Conservation (phyloP, 2,888 invertebrate species). For the Diplazon laetatorius region DNA sequence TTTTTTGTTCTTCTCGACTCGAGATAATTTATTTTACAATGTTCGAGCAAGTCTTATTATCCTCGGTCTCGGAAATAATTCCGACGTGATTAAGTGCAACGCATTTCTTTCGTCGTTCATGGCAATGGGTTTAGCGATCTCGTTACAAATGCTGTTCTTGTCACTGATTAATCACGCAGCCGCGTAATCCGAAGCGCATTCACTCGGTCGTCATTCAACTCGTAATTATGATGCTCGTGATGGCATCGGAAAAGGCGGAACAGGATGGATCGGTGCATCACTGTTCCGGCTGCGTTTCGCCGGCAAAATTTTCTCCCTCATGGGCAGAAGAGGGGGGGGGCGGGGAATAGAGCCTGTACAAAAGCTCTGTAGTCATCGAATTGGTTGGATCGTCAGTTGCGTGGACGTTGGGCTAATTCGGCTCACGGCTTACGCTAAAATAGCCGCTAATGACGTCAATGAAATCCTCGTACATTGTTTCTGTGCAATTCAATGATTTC, state of each 20-base stretch:
- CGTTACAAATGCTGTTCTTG: slow-evolving; percentile 44
- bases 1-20: no score
- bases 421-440: no score
- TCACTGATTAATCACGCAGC: slow-evolving; percentile 51
- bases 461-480: no score
- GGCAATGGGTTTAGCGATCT: slow-evolving; percentile 10
- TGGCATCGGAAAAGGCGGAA: neutral
- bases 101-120: neutral
- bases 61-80: neutral
- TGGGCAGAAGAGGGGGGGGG: no score
- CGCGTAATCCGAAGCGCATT: slow-evolving; percentile 44
- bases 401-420: no score
- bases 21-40: neutral
- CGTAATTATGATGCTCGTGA: slow-evolving; percentile 39
- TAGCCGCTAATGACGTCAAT: no score
- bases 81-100: neutral
- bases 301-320: neutral
- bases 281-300: slow-evolving; percentile 19
- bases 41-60: neutral
- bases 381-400: no score
- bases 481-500: no score
- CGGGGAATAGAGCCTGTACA: neutral
- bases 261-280: neutral
- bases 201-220: slow-evolving; percentile 26
- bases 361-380: no score